Evolutionary conservation across 2,797 vertebrate genomes (phyloP), one percentile per base, ranked within the genome.

Genomic region (Gephyroberyx darwinii): DNA sequence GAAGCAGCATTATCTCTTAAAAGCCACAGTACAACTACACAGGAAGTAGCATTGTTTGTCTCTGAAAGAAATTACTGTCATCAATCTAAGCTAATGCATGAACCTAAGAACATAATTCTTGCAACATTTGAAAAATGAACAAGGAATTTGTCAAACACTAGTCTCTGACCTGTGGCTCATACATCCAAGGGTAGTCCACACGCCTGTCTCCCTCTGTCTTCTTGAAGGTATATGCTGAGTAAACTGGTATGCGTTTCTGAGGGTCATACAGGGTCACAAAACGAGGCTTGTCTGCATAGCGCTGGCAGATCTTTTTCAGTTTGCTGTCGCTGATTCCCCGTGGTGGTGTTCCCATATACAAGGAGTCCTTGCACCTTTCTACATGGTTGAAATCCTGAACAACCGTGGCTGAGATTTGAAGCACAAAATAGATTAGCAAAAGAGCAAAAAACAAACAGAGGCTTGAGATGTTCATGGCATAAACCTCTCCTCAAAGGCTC

Each of bases 161-260:
- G 7, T 31, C 6, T 51, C 81, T 64, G 58, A 92, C 93, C 91
- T 93, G 93, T 37, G 92, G 92, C 71, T 94, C 92, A 31, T 90
- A 92, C 92, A 93, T 92, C 92, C 92, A 93, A 0, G 92, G 89
- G 66, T 91, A 92, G 81, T 92, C 92, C 76, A 93, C 91, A 17
- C 89, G 90, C 4, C 87, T 83, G 78, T 93, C 91, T 13, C 85
- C 89, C 61, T 93, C 92, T 0, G 93, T 93, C 80, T 94, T 94
- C 84, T 93, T 93, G 74, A 94, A 93, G 50, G 86, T 87, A 22
- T 92, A 93, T 5, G 92, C 93, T 0, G 92, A 94, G 81, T 92
- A 92, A 70, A 93, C 89, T 0, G 92, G 91, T 50, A 92, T 93
- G 67, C 90, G 57, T 63, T 90, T 91, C 0, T 74, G 43, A 35